Percentiles rank a stretch among this genome's conserved stretches.
Conservation (phyloP, 1,140 invertebrate species). For the Matsumurasca onukii region DNA sequence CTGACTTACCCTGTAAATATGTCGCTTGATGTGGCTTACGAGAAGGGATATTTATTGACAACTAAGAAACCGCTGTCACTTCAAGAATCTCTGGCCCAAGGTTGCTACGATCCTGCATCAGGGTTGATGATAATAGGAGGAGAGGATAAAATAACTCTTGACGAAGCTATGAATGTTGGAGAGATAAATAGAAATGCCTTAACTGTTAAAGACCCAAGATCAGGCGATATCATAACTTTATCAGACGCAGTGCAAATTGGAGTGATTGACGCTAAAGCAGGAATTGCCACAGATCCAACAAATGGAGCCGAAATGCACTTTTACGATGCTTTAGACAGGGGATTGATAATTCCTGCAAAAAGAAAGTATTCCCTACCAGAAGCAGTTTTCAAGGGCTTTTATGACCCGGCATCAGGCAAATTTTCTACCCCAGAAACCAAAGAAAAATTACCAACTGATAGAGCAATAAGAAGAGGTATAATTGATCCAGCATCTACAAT, state of each 20-base stretch:
- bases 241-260: conserved; percentile 78
- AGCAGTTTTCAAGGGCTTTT: conserved; percentile 83
- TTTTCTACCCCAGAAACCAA: conserved; percentile 68
- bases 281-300: conserved; percentile 73
- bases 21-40: conserved; percentile 71
- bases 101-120: conserved; percentile 67
- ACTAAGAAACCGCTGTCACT: conserved; percentile 76
- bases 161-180: conserved; percentile 74
- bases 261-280: conserved; percentile 78
- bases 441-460: conserved; percentile 72
- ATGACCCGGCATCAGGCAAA: conserved; percentile 69
- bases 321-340: conserved; percentile 75
- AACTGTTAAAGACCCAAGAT: conserved; percentile 77
- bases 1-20: conserved; percentile 65
- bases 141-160: conserved; percentile 69
- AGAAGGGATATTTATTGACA: conserved; percentile 75
- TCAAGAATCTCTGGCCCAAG: conserved; percentile 81
- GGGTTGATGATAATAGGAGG: conserved; percentile 64
- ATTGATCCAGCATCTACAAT: conserved; percentile 80
- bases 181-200: conserved; percentile 75
- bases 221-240: conserved; percentile 74
- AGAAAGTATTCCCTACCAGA: conserved; percentile 81
- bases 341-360: conserved; percentile 78
- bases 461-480: conserved; percentile 74
- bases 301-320: conserved; percentile 72